Conservation (phyloP, 2,888 invertebrate genomes). For the Gastracanthus pulcherrimus region DNA sequence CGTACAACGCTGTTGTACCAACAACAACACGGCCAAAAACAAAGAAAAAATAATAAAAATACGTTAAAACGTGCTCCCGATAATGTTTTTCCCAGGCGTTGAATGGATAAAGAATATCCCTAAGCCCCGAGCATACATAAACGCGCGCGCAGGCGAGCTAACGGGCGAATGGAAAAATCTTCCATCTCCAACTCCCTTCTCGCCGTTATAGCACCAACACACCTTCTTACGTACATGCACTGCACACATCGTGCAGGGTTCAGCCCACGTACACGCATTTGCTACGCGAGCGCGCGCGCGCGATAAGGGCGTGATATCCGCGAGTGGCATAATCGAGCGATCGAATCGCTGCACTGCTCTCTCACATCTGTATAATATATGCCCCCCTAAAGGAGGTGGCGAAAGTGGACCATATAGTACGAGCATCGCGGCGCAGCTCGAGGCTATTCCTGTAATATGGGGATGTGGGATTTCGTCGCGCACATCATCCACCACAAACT, state of each 20-base stretch:
- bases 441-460: no score
- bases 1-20: background rate
- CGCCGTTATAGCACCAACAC: background rate
- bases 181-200: background rate
- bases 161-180: conserved; percentile 27
- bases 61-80: conserved; percentile 1
- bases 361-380: background rate
- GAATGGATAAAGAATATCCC: conserved; percentile 28
- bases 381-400: background rate
- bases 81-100: conserved; percentile 20
- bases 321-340: conserved; percentile 27
- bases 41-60: background rate
- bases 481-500: no score
- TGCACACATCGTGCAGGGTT: background rate
- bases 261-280: background rate
- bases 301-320: conserved; percentile 7
- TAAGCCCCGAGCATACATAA: conserved; percentile 1
- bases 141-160: no score
- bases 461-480: background rate
- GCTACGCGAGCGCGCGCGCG: background rate
- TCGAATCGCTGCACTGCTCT: background rate
- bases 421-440: no score
- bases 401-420: background rate
- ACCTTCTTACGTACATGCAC: background rate
- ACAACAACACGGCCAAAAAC: background rate